phyloP scores from a whole-genome alignment of 2,888 invertebrate species.

The Microplitis deprimator region DNA sequence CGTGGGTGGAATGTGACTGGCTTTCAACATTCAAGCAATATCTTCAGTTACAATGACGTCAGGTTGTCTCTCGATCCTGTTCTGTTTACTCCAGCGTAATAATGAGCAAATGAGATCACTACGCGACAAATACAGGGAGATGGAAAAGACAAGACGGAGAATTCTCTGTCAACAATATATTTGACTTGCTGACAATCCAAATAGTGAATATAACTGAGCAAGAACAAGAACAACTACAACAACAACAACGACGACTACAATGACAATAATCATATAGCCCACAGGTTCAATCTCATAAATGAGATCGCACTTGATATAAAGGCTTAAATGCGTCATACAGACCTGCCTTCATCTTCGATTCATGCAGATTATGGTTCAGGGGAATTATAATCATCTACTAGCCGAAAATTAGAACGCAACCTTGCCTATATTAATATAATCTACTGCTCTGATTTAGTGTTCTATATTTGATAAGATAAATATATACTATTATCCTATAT shows the following conservation, averaged over 20 bases:
- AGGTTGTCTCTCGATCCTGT: constrained; percentile 55
- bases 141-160: constrained; percentile 26
- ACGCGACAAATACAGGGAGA: constrained; percentile 54
- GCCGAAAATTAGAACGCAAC: not conserved
- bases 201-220: constrained; percentile 21
- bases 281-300: not conserved
- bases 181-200: constrained; percentile 32
- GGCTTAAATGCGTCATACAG: not conserved
- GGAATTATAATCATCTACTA: not conserved
- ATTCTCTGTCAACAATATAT: constrained; percentile 23
- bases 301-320: not conserved
- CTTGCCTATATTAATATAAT: not conserved
- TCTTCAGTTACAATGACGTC: constrained; percentile 59
- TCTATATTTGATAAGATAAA: not conserved
- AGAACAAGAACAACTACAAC: not conserved
- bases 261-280: not conserved
- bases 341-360: not conserved
- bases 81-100: constrained; percentile 34
- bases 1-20: constrained; percentile 51
- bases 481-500: not conserved
- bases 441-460: not conserved
- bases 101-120: constrained; percentile 53
- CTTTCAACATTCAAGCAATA: constrained; percentile 60
- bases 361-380: not conserved
- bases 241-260: not conserved